These are phyloP conservation scores for Pontoporia blainvillei DNA, from an alignment of 2,113 vertebrate species.

Conservation along the genomic window DNA sequence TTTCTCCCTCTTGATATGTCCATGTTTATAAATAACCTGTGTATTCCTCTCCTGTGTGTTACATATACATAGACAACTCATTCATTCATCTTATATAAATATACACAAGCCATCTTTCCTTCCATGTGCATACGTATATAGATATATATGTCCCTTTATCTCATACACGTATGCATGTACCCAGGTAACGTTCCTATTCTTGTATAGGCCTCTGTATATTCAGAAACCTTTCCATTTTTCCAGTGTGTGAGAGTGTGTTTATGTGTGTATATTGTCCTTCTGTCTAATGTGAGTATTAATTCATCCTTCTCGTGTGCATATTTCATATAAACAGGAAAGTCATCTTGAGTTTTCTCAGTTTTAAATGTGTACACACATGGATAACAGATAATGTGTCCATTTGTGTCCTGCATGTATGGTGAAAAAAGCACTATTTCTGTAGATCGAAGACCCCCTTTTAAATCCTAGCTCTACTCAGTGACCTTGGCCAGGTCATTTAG, in stretches of 20 bases:
- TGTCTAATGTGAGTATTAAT: neutral
- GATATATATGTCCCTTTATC: constrained; percentile 15
- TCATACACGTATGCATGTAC: constrained; percentile 5
- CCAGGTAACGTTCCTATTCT: constrained; percentile 42
- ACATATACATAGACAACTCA: neutral
- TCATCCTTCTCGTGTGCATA: neutral
- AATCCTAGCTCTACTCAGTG: constrained; percentile 8
- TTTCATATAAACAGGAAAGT: constrained; percentile 34
- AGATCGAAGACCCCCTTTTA: constrained; percentile 19
- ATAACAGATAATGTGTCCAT: neutral
- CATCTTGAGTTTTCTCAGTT: constrained; percentile 35
- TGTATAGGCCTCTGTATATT: neutral
- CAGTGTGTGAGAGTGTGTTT: neutral
- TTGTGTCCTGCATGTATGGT: neutral
- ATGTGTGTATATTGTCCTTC: neutral
- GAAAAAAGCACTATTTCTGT: constrained; percentile 3
- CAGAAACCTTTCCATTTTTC: neutral
- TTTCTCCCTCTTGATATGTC: constrained; percentile 1
- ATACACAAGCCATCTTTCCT: neutral
- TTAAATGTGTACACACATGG: constrained; percentile 26
- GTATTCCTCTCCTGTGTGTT: neutral
- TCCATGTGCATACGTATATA: neutral
- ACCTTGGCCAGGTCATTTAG: constrained; percentile 28
- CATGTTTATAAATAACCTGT: constrained; percentile 25
- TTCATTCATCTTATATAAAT: constrained; percentile 36